These are phyloP conservation scores for Leuctra nigra DNA, from an alignment of 2,888 invertebrate genomes.

Conservation along the genomic window DNA sequence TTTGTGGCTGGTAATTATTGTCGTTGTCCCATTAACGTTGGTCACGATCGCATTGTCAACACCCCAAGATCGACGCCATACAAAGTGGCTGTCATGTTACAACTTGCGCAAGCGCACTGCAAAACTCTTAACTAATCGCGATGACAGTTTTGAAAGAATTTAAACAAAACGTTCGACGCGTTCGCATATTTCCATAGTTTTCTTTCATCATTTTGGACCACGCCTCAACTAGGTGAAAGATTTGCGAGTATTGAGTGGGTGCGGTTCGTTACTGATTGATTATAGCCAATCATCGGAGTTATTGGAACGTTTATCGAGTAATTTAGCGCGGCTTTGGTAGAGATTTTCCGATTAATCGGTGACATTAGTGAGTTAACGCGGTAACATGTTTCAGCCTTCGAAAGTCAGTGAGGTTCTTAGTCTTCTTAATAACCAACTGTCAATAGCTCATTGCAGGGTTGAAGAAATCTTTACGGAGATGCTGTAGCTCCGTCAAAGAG, in stretches of 20 bases:
- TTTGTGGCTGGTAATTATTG: background rate
- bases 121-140: no score
- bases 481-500: no score
- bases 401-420: no score
- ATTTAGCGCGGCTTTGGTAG: background rate
- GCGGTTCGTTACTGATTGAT: conserved; percentile 3
- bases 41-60: conserved; percentile 10
- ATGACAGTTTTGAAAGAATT: no score
- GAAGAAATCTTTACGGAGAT: no score
- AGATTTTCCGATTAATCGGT: background rate
- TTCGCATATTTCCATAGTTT: no score
- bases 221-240: background rate
- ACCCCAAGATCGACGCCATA: background rate
- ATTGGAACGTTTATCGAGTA: conserved; percentile 7
- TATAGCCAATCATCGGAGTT: conserved; percentile 6
- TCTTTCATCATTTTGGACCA: conserved; percentile 1
- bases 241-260: background rate
- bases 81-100: conserved; percentile 1
- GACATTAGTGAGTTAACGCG: background rate
- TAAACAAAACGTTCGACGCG: no score
- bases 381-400: no score
- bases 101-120: no score
- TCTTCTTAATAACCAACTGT: no score
- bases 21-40: background rate
- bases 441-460: no score